These are phyloP conservation scores for Apis florea DNA, from an alignment of 1,140 invertebrate species.

Conservation along the genomic window DNA sequence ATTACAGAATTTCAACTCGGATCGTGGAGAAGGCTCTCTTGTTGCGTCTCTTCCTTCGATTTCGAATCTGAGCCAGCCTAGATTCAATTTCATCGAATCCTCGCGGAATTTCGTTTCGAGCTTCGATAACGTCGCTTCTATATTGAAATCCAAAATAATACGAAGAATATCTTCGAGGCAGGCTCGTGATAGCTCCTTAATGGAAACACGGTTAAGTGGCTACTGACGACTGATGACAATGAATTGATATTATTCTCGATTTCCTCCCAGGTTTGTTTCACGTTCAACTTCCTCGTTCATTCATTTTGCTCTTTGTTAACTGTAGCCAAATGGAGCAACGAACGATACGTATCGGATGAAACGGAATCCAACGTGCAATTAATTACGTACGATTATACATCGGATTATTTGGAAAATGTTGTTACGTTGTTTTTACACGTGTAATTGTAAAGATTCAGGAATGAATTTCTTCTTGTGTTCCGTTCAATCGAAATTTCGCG, in stretches of 20 bases:
- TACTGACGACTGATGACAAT: not conserved
- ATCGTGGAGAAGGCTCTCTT: not conserved
- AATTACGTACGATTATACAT: not conserved
- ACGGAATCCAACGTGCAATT: not conserved
- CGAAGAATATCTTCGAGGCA: not conserved
- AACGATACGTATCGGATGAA: too few relatives aligned
- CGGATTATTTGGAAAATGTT: too few relatives aligned
- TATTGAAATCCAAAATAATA: conserved; percentile 12
- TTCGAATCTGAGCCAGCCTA: not conserved
- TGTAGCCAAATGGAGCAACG: not conserved
- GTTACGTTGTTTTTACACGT: too few relatives aligned
- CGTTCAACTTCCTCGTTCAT: not conserved
- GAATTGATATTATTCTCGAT: not conserved
- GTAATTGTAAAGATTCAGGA: too few relatives aligned
- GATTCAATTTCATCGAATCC: conserved; percentile 10
- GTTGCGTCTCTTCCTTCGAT: not conserved
- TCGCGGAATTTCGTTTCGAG: not conserved
- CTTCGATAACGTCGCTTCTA: conserved; percentile 7
- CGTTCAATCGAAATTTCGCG: too few relatives aligned
- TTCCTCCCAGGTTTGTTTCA: too few relatives aligned
- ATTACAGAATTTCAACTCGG: conserved; percentile 3
- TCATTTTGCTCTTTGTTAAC: not conserved
- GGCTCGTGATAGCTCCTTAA: not conserved
- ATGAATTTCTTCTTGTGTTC: too few relatives aligned
- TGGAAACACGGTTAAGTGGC: not conserved